phyloP scores from a whole-genome alignment of 2,888 invertebrate genomes.

The Elaeidobius kamerunicus region DNA sequence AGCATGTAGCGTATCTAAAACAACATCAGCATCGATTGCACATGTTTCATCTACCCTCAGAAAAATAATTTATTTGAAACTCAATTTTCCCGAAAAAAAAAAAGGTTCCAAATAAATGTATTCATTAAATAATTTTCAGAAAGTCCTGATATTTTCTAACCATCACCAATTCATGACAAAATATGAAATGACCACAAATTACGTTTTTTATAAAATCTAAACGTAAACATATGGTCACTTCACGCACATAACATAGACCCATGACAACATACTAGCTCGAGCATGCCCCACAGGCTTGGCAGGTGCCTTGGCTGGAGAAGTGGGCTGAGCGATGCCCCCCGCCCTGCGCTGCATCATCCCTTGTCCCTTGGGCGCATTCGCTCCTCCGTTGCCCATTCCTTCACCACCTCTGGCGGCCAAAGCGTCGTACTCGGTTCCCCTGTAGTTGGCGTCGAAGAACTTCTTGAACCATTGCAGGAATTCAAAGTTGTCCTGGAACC shows the following conservation, averaged over 20 bases:
- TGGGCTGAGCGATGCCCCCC: conserved; percentile 29
- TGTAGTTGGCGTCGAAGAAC: conserved; percentile 99
- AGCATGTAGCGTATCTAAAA: not conserved
- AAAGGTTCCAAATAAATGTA: not conserved
- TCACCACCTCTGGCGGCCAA: conserved; percentile 82
- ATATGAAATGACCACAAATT: conserved; percentile 2
- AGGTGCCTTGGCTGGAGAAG: conserved; percentile 34
- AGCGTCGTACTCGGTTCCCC: conserved; percentile 91
- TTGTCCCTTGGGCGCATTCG: conserved; percentile 55
- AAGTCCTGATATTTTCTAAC: conserved; percentile 11
- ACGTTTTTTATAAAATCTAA: not conserved
- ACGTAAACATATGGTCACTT: not conserved
- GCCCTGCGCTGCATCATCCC: conserved; percentile 51
- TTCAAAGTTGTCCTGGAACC: conserved; percentile 99
- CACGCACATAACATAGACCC: not conserved
- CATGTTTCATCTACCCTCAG: not conserved
- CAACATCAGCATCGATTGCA: not conserved
- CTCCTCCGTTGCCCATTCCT: conserved; percentile 76
- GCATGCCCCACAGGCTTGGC: conserved; percentile 39
- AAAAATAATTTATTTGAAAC: not conserved
- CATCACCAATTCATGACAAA: conserved; percentile 6
- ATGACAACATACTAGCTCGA: conserved; percentile 43
- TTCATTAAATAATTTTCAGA: not conserved
- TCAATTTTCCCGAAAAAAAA: not conserved
- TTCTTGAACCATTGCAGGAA: conserved; percentile 99